Evolutionary conservation across 2,113 vertebrate genomes (phyloP), one percentile per base, ranked within the genome.

Genomic region (Macheiramphus alcinus): DNA sequence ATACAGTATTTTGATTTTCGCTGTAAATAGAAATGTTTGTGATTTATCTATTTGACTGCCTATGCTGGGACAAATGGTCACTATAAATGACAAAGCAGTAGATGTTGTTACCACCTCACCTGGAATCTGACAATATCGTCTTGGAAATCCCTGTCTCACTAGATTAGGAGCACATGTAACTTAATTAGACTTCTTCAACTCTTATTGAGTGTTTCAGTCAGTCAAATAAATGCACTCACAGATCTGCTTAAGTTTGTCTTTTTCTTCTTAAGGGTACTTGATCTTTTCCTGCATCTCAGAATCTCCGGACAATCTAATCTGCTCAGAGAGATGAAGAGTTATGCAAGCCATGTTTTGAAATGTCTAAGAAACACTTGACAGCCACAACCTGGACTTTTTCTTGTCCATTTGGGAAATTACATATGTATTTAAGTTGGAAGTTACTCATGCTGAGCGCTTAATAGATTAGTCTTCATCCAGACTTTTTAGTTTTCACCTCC

Each of bases 151-250:
- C 68, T 36, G 42, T 85, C 84, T 94, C 66, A 34, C 53, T 53
- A 67, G 25, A 91, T 94, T 43, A 89, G 53, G 23, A 85, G 58
- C 1, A 3, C 38, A 38, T 26, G 40, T 47, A 87, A 91, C 62
- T 96, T 95, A 94, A 90, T 94, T 87, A 85, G 86, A 75, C 31
- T 90, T 80, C 25, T 84, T 86, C 65, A 89, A 53, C 27, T 82
- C 32, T 62, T 65, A 96, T 82, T 82, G 92, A 97, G 82, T 65
- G 81, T 50, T 91, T 95, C 83, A 88, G 25, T 93, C 55, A 94
- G 73, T 79, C 70, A 95, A 91, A 93, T 58, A 90, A 93, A 93
- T 82, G 74, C 31, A 70, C 79, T 84, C 66, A 43, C 53, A 58
- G 70, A 56, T n/a, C 42, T 66, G 80, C 91, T 93, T 61, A 84